Evolutionary conservation across 2,888 invertebrate species (phyloP).

Genomic region (Flexamia atlantica): DNA sequence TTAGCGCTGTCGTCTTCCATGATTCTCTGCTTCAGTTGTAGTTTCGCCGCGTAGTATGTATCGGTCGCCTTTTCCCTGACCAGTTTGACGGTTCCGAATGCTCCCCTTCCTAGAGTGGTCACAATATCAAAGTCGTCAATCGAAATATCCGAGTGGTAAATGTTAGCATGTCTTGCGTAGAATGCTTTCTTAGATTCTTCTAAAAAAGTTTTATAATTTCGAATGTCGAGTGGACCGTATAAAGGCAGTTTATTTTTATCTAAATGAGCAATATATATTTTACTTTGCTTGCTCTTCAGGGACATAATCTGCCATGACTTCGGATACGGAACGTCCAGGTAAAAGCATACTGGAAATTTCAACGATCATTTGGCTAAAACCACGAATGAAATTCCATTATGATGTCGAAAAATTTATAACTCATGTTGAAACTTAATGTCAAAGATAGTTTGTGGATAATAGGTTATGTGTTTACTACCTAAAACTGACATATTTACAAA

Average conservation of each 20-base stretch:
- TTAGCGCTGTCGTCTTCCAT: constrained; percentile 82
- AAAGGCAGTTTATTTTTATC: background rate
- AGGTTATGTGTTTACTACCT: too few species aligned
- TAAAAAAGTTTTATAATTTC: background rate
- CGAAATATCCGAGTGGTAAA: background rate
- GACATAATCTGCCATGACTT: background rate
- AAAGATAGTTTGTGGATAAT: too few species aligned
- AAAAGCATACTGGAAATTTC: background rate
- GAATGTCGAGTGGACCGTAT: constrained; percentile 9
- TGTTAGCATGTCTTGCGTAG: background rate
- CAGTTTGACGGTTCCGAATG: constrained; percentile 80
- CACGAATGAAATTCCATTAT: too few species aligned
- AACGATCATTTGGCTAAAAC: too few species aligned
- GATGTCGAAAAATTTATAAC: too few species aligned
- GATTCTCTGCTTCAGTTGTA: constrained; percentile 81
- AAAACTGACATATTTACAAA: too few species aligned
- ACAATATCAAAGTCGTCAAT: background rate
- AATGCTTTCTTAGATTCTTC: background rate
- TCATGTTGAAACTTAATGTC: too few species aligned
- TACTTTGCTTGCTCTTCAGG: too few species aligned
- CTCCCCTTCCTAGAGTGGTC: constrained; percentile 77
- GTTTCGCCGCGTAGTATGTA: constrained; percentile 80
- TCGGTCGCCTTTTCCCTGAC: constrained; percentile 76
- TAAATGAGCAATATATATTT: too few species aligned
- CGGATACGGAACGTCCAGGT: background rate